Base-by-base conservation (phyloP, 1,140 invertebrate genomes). In the Solenopsis fugax region DNA sequence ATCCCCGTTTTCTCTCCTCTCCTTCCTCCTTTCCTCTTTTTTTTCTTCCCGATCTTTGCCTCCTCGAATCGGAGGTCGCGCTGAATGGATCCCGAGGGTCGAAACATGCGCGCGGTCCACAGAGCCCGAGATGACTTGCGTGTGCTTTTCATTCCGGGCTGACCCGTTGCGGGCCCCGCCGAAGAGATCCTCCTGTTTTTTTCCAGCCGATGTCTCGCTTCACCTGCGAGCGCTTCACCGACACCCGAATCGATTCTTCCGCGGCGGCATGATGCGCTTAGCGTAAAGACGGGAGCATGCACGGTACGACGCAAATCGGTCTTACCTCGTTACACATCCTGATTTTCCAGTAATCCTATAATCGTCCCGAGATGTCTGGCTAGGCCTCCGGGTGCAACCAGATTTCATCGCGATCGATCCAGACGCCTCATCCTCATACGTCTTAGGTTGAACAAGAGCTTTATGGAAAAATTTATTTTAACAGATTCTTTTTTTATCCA, bases 1-100 rank as follows among this genome's bases (percentile, higher is more conserved):
- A 24, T 86, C 67, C 75, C 67, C 85, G 90, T 89, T 88, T 89
- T 82, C 64, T 52, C 65, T 54, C 62, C 76, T 13, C 37, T 24
- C 34, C n/a, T 16, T 48, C 60, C 69, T 54, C 45, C 52, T 67
- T 50, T 48, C 24, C 1, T 24, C 64, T 62, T 80, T 21, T 71
- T 65, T 62, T 82, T 29, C 37, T 29, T 52, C 7, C 21, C 64
- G 75, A 73, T 88, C 73, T 34, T 56, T 21, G 54, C n/a, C 72
- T 60, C 9, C 7, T 4, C 69, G 64, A 77, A 85, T 81, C 80
- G 81, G 50, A 76, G 85, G 85, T 85, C 62, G 76, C 45, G 50
- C 62, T 54, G 77, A 87, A 69, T 62, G 64, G 37, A 65, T 29
- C 18, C 13, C 48, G 18, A 21, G 54, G 65, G 41, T 62, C 78